Conservation (phyloP, 2,888 invertebrate genomes). For the Cephus spinipes region DNA sequence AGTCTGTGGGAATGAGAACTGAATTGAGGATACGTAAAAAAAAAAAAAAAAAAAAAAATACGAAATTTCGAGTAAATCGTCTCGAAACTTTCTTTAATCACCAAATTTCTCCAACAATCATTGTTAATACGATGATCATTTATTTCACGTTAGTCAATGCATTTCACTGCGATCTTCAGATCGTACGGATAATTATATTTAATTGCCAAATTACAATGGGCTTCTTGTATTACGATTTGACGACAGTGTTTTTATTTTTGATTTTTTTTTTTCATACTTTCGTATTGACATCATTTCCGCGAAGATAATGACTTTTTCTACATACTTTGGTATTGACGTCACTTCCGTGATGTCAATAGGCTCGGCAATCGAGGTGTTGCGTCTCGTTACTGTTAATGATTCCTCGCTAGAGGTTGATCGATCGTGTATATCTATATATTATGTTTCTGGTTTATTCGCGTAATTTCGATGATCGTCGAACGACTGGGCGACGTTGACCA, state of each 20-base stretch:
- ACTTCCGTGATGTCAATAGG: not conserved
- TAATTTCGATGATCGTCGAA: not conserved
- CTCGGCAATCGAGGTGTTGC: no score
- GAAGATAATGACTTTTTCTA: no score
- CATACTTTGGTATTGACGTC: no score
- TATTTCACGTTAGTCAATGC: not conserved
- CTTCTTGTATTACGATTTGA: not conserved
- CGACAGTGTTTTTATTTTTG: not conserved
- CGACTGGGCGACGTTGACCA: not conserved
- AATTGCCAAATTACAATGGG: not conserved
- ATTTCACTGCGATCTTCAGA: not conserved
- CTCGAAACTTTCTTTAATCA: not conserved
- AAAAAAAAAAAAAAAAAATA: not conserved
- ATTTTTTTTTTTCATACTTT: not conserved
- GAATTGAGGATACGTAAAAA: not conserved
- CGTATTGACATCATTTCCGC: not conserved
- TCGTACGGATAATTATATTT: not conserved
- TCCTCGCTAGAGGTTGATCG: not conserved
- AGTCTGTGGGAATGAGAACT: not conserved
- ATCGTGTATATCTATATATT: not conserved
- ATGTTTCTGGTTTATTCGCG: not conserved
- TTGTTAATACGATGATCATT: not conserved
- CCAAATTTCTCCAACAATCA: not conserved
- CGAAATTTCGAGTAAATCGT: not conserved
- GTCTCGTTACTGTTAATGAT: not conserved